These are phyloP conservation scores for Calephelis nemesis DNA, from an alignment of 1,140 invertebrate species.

Conservation along the genomic window DNA sequence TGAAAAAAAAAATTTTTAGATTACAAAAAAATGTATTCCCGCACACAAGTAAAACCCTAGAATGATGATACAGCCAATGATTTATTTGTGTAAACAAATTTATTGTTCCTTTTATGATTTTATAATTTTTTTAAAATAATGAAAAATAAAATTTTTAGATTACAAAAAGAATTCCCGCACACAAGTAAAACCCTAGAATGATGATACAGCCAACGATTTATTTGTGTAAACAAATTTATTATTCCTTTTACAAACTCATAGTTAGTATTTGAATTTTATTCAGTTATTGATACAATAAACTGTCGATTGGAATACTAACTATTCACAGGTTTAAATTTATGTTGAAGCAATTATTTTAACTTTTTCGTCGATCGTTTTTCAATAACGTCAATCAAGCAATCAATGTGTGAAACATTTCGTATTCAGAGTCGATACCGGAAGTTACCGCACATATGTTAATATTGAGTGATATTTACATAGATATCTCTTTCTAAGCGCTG, in stretches of 20 bases:
- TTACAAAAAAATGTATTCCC: no score
- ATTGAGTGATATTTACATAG: slow-evolving; percentile 1
- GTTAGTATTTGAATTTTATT: not conserved
- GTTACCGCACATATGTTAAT: slow-evolving; percentile 2
- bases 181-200: no score
- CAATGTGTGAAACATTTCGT: slow-evolving; percentile 13
- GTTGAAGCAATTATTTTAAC: slow-evolving; percentile 19
- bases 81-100: not conserved
- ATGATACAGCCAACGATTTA: no score
- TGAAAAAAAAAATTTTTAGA: no score
- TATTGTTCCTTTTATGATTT: not conserved
- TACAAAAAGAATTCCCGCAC: no score
- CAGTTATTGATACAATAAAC: slow-evolving; percentile 6
- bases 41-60: no score
- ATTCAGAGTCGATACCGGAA: slow-evolving; percentile 4
- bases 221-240: not conserved
- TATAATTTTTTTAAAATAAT: no score
- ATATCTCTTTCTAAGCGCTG: no score
- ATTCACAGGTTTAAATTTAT: slow-evolving; percentile 8
- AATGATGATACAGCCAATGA: no score
- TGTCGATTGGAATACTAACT: not conserved
- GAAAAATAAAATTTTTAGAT: no score
- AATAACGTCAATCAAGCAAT: slow-evolving; percentile 18
- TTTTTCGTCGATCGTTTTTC: slow-evolving; percentile 9
- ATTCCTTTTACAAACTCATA: not conserved